Evolutionary conservation across 2,888 invertebrate genomes (phyloP).

Genomic region (Metalampra italica): DNA sequence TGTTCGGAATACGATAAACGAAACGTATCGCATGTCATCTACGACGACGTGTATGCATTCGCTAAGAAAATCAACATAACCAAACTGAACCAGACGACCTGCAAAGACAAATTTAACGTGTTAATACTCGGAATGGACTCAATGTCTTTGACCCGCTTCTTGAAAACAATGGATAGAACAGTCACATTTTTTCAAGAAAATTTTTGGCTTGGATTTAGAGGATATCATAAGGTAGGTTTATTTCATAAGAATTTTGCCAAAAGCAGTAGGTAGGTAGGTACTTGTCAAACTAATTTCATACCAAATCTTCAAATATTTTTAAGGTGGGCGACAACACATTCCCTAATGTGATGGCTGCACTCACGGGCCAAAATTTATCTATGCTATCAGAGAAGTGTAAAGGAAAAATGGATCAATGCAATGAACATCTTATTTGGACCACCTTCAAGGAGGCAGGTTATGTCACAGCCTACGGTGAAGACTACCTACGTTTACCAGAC

Average conservation of each 20-base stretch:
- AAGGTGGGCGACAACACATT: conserved; percentile 93
- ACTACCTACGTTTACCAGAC: conserved; percentile 81
- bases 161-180: conserved; percentile 86
- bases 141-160: conserved; percentile 87
- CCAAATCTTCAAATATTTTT: conserved; percentile 14
- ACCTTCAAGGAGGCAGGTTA: conserved; percentile 84
- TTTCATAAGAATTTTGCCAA: neutral
- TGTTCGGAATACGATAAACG: conserved; percentile 42
- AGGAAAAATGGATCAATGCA: conserved; percentile 78
- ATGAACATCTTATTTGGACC: conserved; percentile 88
- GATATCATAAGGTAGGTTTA: conserved; percentile 81
- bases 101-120: conserved; percentile 70
- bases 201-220: conserved; percentile 85
- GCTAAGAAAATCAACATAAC: conserved; percentile 62
- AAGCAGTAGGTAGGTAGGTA: too few relatives aligned
- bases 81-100: conserved; percentile 18
- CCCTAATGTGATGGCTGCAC: conserved; percentile 91
- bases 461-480: conserved; percentile 89
- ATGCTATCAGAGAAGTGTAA: conserved; percentile 69
- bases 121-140: conserved; percentile 91
- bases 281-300: neutral
- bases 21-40: conserved; percentile 41
- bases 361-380: conserved; percentile 83
- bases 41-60: conserved; percentile 63
- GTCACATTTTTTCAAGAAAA: conserved; percentile 81